phyloP scores from a whole-genome alignment of 2,888 invertebrate species.

The Encarsia formosa region DNA sequence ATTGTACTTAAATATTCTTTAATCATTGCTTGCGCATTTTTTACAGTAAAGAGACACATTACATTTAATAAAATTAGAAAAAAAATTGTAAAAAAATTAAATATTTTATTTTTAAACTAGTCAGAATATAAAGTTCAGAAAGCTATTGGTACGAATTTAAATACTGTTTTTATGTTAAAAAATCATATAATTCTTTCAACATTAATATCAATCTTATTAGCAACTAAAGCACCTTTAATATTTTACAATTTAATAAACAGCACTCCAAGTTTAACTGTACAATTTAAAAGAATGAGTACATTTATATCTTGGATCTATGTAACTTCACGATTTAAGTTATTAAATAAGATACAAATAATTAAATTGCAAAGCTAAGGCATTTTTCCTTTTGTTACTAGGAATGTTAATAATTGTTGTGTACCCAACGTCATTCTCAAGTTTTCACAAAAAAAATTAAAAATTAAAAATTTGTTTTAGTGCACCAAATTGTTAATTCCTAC shows the following conservation, averaged over 20 bases:
- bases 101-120: constrained; percentile 10
- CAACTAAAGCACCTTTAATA: constrained; percentile 27
- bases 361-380: constrained; percentile 36
- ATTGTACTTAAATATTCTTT: constrained; percentile 20
- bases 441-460: constrained; percentile 7
- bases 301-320: constrained; percentile 8
- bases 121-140: constrained; percentile 13
- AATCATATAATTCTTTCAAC: constrained; percentile 18
- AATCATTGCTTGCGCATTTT: constrained; percentile 20
- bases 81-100: constrained; percentile 16
- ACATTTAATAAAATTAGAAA: constrained; percentile 9
- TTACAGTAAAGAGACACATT: constrained; percentile 18
- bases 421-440: constrained; percentile 9
- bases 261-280: constrained; percentile 23
- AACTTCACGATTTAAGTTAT: constrained; percentile 12
- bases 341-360: constrained; percentile 35
- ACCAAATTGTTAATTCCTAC: constrained; percentile 31
- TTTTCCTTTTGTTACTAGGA: constrained; percentile 26
- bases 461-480: constrained; percentile 17
- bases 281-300: constrained; percentile 19
- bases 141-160: constrained; percentile 21
- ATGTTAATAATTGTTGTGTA: constrained; percentile 11
- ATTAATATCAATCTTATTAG: constrained; percentile 17
- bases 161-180: constrained; percentile 23
- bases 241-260: constrained; percentile 25